Evolutionary conservation across 2,888 invertebrate genomes (phyloP).

Genomic region (Epistrophe grossulariae): DNA sequence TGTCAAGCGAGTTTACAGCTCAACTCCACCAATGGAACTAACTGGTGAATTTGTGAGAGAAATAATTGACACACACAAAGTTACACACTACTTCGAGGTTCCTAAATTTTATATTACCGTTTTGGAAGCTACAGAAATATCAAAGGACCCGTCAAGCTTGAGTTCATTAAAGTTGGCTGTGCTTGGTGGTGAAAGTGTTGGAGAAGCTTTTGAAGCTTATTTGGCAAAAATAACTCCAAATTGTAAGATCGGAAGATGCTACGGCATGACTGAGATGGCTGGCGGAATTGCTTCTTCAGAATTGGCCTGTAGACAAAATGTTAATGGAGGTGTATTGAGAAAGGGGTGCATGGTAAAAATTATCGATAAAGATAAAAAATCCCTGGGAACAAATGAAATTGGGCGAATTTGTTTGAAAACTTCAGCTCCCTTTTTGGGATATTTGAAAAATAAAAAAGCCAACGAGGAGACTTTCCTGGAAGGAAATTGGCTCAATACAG

Average conservation of each 20-base stretch:
- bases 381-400: not conserved
- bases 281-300: not conserved
- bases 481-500: slow-evolving; percentile 7
- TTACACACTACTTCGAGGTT: slow-evolving; percentile 62
- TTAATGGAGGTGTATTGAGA: not conserved
- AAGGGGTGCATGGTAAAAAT: slow-evolving; percentile 5
- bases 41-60: slow-evolving; percentile 49
- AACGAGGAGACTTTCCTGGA: slow-evolving; percentile 1
- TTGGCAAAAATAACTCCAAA: not conserved
- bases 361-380: not conserved
- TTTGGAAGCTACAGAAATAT: not conserved
- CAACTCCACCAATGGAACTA: slow-evolving; percentile 4
- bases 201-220: not conserved
- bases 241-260: not conserved
- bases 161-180: not conserved
- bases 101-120: slow-evolving; percentile 48
- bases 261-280: slow-evolving; percentile 14
- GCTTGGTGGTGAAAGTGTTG: slow-evolving; percentile 2
- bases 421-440: slow-evolving; percentile 3
- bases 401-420: slow-evolving; percentile 3
- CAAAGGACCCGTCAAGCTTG: not conserved
- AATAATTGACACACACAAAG: slow-evolving; percentile 49
- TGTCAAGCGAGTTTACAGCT: slow-evolving; percentile 65
- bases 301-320: not conserved
- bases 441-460: not conserved